Evolutionary conservation across 2,113 vertebrate species (phyloP).

Genomic region (Colistium nudipinnis): DNA sequence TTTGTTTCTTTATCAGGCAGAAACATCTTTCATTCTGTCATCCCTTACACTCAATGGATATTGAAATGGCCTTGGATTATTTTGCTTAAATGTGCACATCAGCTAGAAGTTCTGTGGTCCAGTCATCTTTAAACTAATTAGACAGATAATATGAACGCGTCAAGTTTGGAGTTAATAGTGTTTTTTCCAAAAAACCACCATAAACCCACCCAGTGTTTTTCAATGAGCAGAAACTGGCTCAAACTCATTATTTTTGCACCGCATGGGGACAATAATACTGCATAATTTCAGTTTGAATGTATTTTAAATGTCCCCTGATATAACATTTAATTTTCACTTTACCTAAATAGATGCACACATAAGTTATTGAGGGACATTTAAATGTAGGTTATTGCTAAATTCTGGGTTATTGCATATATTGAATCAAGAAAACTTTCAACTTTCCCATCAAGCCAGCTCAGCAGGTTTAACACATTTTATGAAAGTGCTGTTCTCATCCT

Average conservation of each 20-base stretch:
- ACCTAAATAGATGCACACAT: conserved; percentile 36
- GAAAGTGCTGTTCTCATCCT: conserved; percentile 12
- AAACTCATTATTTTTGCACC: conserved; percentile 53
- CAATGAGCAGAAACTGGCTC: conserved; percentile 40
- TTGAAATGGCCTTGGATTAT: neutral
- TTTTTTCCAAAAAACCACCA: conserved; percentile 1
- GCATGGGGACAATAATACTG: conserved; percentile 30
- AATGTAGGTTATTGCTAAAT: conserved; percentile 7
- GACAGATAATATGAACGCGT: neutral
- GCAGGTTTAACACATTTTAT: conserved; percentile 17
- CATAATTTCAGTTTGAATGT: conserved; percentile 29
- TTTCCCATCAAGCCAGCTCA: conserved; percentile 9
- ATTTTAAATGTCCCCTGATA: conserved; percentile 48
- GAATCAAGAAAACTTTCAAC: conserved; percentile 5
- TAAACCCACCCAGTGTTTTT: conserved; percentile 26
- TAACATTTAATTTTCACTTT: conserved; percentile 14
- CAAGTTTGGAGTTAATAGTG: neutral
- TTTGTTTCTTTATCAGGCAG: neutral
- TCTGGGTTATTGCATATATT: neutral
- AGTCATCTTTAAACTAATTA: neutral
- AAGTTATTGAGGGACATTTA: conserved; percentile 21
- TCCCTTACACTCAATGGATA: too few species aligned
- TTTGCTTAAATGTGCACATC: neutral
- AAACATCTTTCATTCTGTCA: neutral
- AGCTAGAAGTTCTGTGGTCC: neutral